Percentiles rank a stretch among this genome's conserved stretches.
Evolutionary conservation across 1,140 invertebrate species (phyloP).

Genomic region (Drosophila lini): DNA sequence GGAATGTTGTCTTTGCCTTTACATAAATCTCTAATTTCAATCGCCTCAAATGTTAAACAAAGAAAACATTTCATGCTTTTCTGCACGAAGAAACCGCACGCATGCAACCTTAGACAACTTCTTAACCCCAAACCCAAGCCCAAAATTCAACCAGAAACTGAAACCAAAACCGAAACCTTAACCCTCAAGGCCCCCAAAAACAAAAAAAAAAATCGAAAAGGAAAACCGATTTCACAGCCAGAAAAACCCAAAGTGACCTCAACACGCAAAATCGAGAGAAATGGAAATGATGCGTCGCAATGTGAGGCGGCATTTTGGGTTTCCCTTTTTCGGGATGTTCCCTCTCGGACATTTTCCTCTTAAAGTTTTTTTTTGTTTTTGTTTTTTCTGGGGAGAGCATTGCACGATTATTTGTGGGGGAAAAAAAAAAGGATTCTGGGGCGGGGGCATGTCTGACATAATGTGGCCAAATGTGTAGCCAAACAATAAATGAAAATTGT

Average conservation of each 20-base stretch:
- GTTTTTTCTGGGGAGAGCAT: slow-evolving; percentile 21
- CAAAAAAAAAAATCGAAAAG: background rate
- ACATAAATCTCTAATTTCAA: slow-evolving; percentile 43
- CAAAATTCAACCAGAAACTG: slow-evolving; percentile 4
- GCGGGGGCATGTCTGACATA: slow-evolving; percentile 52
- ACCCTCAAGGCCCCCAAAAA: slow-evolving; percentile 10
- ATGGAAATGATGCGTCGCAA: slow-evolving; percentile 51
- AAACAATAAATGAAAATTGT: slow-evolving; percentile 83
- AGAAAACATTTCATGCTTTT: slow-evolving; percentile 36
- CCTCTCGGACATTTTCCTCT: slow-evolving; percentile 19
- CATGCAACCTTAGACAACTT: slow-evolving; percentile 41
- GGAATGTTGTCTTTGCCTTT: slow-evolving; percentile 31
- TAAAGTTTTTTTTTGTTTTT: background rate
- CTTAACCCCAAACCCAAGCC: slow-evolving; percentile 13
- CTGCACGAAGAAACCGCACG: slow-evolving; percentile 32
- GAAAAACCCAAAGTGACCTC: slow-evolving; percentile 45
- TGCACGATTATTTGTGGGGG: slow-evolving; percentile 60
- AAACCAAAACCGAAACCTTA: slow-evolving; percentile 19
- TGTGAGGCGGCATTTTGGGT: slow-evolving; percentile 44
- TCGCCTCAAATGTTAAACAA: slow-evolving; percentile 41
- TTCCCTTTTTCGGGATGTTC: slow-evolving; percentile 18
- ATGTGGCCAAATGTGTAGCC: slow-evolving; percentile 82
- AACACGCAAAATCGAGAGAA: slow-evolving; percentile 42
- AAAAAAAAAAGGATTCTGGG: slow-evolving; percentile 4
- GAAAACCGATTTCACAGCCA: slow-evolving; percentile 22